These are phyloP conservation scores for Camponotus pennsylvanicus DNA, from an alignment of 1,140 invertebrate genomes.

Conservation along the genomic window DNA sequence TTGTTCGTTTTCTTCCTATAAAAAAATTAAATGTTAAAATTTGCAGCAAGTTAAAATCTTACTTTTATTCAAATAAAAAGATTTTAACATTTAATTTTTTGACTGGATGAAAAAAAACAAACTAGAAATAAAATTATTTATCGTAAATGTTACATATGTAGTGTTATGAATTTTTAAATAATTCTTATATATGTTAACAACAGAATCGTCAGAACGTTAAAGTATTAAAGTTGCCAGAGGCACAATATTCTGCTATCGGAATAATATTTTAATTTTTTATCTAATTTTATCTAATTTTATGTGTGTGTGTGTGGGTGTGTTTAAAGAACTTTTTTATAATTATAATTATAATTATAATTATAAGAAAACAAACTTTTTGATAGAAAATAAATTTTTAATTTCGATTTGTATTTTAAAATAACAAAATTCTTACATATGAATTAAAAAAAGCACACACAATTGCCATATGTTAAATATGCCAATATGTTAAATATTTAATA, in stretches of 20 bases:
- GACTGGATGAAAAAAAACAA: slow-evolving; percentile 13
- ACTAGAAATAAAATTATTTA: neutral
- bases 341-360: too few relatives aligned
- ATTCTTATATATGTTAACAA: slow-evolving; percentile 31
- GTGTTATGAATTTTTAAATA: neutral
- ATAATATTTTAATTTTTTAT: slow-evolving; percentile 27
- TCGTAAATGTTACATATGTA: too few relatives aligned
- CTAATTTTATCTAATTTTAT: slow-evolving; percentile 22
- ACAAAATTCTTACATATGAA: neutral
- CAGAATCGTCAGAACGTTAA: slow-evolving; percentile 3
- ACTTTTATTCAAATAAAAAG: neutral
- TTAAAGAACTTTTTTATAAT: too few relatives aligned
- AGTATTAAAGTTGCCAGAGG: slow-evolving; percentile 14
- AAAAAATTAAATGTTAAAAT: slow-evolving; percentile 30
- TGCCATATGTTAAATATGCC: neutral
- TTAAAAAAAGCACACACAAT: neutral
- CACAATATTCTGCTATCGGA: neutral
- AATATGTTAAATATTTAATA: neutral
- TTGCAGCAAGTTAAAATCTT: too few relatives aligned
- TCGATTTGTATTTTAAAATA: slow-evolving; percentile 8
- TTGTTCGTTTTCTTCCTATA: slow-evolving; percentile 18
- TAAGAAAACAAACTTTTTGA: too few relatives aligned
- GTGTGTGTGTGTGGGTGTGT: neutral
- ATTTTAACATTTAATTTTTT: slow-evolving; percentile 30
- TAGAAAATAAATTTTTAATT: slow-evolving; percentile 6